Percentiles rank a stretch among this genome's conserved stretches.
Conservation (phyloP, 2,113 vertebrate species). For the Chaetops frenatus region DNA sequence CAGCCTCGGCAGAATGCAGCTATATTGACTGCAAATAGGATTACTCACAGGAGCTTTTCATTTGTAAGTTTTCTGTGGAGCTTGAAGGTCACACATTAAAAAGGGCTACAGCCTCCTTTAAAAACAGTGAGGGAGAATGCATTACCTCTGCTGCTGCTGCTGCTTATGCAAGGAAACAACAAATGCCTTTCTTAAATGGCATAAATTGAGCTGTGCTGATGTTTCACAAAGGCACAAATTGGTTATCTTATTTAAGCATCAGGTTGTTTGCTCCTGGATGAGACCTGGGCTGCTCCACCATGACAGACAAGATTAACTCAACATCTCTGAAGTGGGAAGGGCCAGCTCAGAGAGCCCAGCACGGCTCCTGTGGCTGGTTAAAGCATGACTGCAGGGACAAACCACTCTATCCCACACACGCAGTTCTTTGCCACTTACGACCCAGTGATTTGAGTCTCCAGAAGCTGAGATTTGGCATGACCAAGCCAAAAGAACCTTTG, state of each 20-base stretch:
- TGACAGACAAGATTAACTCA: neutral
- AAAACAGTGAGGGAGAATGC: constrained; percentile 51
- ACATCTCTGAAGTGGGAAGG: neutral
- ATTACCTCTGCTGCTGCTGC: constrained; percentile 33
- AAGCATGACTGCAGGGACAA: neutral
- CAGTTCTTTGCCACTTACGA: neutral
- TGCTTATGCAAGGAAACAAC: constrained; percentile 65
- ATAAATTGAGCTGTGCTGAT: constrained; percentile 65
- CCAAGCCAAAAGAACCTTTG: neutral
- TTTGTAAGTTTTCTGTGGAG: constrained; percentile 51
- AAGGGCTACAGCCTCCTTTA: constrained; percentile 41
- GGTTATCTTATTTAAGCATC: constrained; percentile 52
- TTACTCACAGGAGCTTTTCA: constrained; percentile 48
- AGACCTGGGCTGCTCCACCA: neutral
- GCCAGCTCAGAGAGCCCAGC: neutral
- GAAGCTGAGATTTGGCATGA: neutral
- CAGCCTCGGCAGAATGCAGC: constrained; percentile 1
- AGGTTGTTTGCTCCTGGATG: constrained; percentile 40
- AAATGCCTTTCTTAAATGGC: constrained; percentile 48
- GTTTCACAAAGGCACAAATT: constrained; percentile 63
- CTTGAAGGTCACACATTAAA: constrained; percentile 67
- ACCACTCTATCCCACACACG: neutral
- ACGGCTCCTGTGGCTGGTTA: neutral
- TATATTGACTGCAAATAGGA: constrained; percentile 39
- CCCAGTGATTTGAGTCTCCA: neutral